Base-by-base conservation (phyloP, 2,113 vertebrate species). In the Malurus melanocephalus region DNA sequence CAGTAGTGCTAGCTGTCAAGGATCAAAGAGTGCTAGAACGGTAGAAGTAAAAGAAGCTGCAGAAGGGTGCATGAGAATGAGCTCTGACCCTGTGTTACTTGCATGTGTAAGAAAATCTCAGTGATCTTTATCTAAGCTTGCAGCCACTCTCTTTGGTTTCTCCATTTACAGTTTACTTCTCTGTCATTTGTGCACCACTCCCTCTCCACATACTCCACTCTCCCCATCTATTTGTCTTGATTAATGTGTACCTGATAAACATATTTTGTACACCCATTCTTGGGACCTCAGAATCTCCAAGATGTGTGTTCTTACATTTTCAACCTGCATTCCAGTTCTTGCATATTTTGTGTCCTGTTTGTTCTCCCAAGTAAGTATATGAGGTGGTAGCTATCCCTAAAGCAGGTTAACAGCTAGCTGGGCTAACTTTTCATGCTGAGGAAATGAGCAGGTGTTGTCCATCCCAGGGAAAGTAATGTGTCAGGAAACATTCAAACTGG, bases 101-200 rank as follows among this genome's bases (percentile, higher is more conserved):
- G 46, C 51, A 76, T 33, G 24, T 14, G 11, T 68, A 87, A 76
- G 56, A 60, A 85, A 87, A 93, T 46, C 64, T 90, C 69, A 1
- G 2, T 90, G 88, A 93, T 77, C 84, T 92, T 94, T 92, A 88
- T 95, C 88, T 92, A 72, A 81, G 57, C 46, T 79, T 72, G 57
- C 95, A 88, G 88, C 67, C 73, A n/a, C 57, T 79, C 43, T 88
- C 69, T 60, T 60, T 86, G 19, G 49, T 80, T 87, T 85, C 85
- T 83, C 56, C 85, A 59, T 86, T 87, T 82, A 26, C 71, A 81
- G 2, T 78, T 73, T 59, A 69, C 30, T 92, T 77, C 59, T 68
- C n/a, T 79, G 80, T 46, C 71, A 26, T 67, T 66, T 80, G 62
- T 72, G 32, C 51, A 86, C 45, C 8, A 3, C 38, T 43, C 30